Percentiles rank a stretch among this genome's conserved stretches.
Evolutionary conservation across 2,113 vertebrate genomes (phyloP).

Genomic region (Serinus canaria): DNA sequence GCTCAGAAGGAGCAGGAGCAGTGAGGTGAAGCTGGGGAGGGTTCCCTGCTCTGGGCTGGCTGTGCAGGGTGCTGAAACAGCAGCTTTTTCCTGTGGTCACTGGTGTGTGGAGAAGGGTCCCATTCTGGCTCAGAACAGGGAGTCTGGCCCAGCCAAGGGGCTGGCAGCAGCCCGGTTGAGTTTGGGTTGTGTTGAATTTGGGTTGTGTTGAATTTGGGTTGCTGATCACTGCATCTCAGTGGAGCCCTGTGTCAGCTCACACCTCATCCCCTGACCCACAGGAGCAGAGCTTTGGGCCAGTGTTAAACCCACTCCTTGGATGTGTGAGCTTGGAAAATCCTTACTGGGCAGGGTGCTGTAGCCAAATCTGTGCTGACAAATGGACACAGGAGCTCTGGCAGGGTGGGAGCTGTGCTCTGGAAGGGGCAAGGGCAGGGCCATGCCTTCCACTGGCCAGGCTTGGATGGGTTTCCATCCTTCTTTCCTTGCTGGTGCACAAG

Average conservation of each 20-base stretch:
- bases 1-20: background rate
- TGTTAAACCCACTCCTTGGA: background rate
- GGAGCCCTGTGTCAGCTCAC: background rate
- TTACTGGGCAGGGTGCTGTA: background rate
- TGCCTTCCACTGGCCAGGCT: rapidly evolving
- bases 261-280: background rate
- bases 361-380: rapidly evolving
- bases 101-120: background rate
- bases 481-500: background rate
- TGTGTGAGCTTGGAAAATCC: background rate
- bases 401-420: background rate
- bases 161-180: background rate
- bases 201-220: background rate
- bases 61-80: background rate
- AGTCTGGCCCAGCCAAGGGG: rapidly evolving
- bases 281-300: background rate
- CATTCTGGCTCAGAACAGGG: background rate
- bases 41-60: background rate
- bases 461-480: background rate
- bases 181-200: background rate
- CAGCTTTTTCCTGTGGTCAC: background rate
- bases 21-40: background rate
- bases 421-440: background rate
- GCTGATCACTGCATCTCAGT: background rate
- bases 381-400: rapidly evolving